Evolutionary conservation across 1,140 invertebrate species (phyloP).

Genomic region (Sycophila sp.): DNA sequence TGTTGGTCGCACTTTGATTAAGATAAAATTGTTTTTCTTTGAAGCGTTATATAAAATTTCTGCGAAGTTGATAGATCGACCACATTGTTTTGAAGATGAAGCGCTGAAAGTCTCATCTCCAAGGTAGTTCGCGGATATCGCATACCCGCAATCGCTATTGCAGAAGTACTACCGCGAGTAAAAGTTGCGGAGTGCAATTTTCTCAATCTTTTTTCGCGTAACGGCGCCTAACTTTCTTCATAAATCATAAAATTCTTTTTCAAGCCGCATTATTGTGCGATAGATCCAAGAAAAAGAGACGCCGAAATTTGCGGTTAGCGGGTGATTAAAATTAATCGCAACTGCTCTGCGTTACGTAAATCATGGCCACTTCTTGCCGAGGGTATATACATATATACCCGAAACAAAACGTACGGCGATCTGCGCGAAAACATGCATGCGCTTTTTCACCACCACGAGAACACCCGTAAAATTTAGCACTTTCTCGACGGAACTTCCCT

Average conservation of each 20-base stretch:
- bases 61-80: too few relatives aligned
- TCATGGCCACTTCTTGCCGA: neutral
- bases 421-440: neutral
- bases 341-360: constrained; percentile 8
- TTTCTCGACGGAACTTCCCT: constrained; percentile 36
- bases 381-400: neutral
- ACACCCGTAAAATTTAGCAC: constrained; percentile 22
- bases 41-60: too few relatives aligned
- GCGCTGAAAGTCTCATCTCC: too few relatives aligned
- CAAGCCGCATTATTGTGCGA: too few relatives aligned
- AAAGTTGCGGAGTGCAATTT: neutral
- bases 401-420: neutral
- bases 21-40: too few relatives aligned
- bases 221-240: neutral
- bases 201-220: neutral
- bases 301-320: constrained; percentile 8
- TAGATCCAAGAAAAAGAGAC: neutral
- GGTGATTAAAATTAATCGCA: constrained; percentile 20
- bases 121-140: too few relatives aligned
- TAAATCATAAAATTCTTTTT: neutral
- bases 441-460: constrained; percentile 23
- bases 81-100: too few relatives aligned
- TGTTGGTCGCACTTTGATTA: too few relatives aligned
- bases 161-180: too few relatives aligned
- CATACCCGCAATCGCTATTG: too few relatives aligned